These are phyloP conservation scores for Xenotilapia flavipinnis DNA, from an alignment of 2,113 vertebrate genomes.

Conservation along the genomic window DNA sequence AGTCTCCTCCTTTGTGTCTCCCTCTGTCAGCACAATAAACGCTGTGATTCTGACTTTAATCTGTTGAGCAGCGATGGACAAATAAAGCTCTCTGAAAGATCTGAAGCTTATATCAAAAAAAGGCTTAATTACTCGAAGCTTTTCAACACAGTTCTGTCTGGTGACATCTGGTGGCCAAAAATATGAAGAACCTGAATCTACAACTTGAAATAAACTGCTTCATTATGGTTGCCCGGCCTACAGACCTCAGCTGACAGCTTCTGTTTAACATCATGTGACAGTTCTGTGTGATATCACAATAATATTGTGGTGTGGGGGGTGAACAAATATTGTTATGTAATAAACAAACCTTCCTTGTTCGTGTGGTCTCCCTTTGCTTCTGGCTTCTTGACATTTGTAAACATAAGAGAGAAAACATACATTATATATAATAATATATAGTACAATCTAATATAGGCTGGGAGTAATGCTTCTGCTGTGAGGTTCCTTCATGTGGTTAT, in stretches of 20 bases:
- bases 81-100: neutral
- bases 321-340: neutral
- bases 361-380: neutral
- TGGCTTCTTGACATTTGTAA: neutral
- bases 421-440: neutral
- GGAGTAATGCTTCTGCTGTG: neutral
- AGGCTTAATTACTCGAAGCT: accelerated
- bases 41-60: neutral
- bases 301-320: neutral
- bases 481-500: neutral
- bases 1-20: neutral
- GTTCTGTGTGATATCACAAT: neutral
- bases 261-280: neutral
- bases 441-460: neutral
- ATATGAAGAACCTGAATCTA: neutral
- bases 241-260: neutral
- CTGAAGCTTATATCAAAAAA: neutral
- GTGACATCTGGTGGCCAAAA: neutral
- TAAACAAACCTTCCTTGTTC: accelerated
- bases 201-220: neutral
- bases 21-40: neutral
- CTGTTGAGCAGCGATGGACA: accelerated
- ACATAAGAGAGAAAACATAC: neutral
- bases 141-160: neutral
- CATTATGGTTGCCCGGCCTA: neutral